phyloP scores from a whole-genome alignment of 2,888 invertebrate species.

The Trissolcus japonicus region DNA sequence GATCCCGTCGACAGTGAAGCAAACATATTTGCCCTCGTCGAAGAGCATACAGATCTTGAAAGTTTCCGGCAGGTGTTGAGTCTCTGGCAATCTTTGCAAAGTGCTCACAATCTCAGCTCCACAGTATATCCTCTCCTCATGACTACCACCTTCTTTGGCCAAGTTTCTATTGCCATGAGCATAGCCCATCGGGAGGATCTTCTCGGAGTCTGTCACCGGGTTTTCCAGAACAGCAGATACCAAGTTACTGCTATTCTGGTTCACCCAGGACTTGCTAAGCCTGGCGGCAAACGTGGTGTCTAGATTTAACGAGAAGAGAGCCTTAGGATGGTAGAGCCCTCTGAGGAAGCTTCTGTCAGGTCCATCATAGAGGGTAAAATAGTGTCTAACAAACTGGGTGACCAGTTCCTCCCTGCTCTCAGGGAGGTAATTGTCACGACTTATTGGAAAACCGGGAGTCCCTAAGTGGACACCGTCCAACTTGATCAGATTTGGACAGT shows the following conservation, averaged over 20 bases:
- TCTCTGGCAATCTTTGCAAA: slow-evolving; percentile 76
- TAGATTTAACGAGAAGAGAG: slow-evolving; percentile 80
- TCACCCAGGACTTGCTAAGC: slow-evolving; percentile 37
- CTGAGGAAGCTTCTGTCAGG: slow-evolving; percentile 78
- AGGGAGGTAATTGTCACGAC: slow-evolving; percentile 61
- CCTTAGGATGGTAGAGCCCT: slow-evolving; percentile 81
- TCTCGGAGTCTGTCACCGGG: slow-evolving; percentile 9
- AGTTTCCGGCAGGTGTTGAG: slow-evolving; percentile 78
- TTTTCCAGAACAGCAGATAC: slow-evolving; percentile 14
- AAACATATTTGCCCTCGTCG: slow-evolving; percentile 59
- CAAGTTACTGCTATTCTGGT: slow-evolving; percentile 12
- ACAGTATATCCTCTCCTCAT: slow-evolving; percentile 59
- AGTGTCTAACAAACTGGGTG: slow-evolving; percentile 82
- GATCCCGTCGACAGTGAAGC: slow-evolving; percentile 78
- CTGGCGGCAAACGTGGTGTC: slow-evolving; percentile 56
- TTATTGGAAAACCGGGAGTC: slow-evolving; percentile 61
- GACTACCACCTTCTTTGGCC: slow-evolving; percentile 57
- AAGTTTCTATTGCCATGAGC: slow-evolving; percentile 77
- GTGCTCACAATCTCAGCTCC: slow-evolving; percentile 66
- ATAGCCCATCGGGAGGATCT: slow-evolving; percentile 56
- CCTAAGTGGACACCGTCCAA: slow-evolving; percentile 78
- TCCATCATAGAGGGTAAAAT: slow-evolving; percentile 82
- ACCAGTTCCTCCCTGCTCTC: slow-evolving; percentile 73
- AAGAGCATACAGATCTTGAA: slow-evolving; percentile 73
- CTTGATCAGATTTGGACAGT: slow-evolving; percentile 78